Percentiles rank a stretch among this genome's conserved stretches.
These are phyloP conservation scores for Conomelus anceps DNA, from an alignment of 2,888 invertebrate species.

Conservation along the genomic window DNA sequence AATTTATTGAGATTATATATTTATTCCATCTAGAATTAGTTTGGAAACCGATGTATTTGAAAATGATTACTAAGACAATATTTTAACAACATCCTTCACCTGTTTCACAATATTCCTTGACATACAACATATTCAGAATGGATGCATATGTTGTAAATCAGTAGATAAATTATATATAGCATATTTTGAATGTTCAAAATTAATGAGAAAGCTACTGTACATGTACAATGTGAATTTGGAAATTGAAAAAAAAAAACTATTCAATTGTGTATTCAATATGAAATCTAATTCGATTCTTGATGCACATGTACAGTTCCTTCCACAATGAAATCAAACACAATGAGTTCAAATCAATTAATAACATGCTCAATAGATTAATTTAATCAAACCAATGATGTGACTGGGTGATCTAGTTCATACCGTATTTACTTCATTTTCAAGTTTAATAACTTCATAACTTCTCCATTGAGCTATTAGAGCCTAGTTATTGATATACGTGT, in stretches of 20 bases:
- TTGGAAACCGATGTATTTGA: no score
- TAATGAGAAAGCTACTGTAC: not conserved
- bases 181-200: not conserved
- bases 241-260: no score
- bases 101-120: not conserved
- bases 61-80: not conserved
- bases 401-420: no score
- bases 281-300: not conserved
- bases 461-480: no score
- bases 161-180: not conserved
- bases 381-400: not conserved
- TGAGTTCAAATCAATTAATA: not conserved
- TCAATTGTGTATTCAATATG: not conserved
- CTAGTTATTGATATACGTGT: no score
- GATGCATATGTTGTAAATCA: not conserved
- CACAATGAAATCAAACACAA: not conserved
- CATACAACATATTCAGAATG: not conserved
- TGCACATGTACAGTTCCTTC: not conserved
- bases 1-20: not conserved
- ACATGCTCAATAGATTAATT: not conserved
- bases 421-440: no score
- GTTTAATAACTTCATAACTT: no score
- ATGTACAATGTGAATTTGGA: not conserved
- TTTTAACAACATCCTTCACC: not conserved
- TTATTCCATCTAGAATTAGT: not conserved